Evolutionary conservation across 2,113 vertebrate species (phyloP).

Genomic region (Potamarius usumacintae): DNA sequence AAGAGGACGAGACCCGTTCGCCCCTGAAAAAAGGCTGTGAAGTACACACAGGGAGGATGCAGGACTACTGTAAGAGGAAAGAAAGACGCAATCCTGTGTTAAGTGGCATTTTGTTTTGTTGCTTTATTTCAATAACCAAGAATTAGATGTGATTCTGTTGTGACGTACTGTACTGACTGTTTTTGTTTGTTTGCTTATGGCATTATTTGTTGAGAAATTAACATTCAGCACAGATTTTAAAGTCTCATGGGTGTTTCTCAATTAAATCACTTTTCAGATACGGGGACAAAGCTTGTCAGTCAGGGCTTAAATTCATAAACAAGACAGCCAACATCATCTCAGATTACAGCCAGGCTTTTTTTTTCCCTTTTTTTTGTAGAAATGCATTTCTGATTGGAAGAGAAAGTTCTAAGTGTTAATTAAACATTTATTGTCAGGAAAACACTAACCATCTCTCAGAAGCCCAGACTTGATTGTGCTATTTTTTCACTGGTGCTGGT

Average conservation of each 20-base stretch:
- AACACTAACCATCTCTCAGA: constrained; percentile 33
- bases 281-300: constrained; percentile 8
- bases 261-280: constrained; percentile 7
- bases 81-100: constrained; percentile 21
- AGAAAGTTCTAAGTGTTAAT: constrained; percentile 11
- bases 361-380: no score
- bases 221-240: constrained; percentile 16
- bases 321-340: background rate
- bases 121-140: constrained; percentile 35
- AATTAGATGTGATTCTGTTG: constrained; percentile 42
- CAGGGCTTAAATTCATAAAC: background rate
- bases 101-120: constrained; percentile 43
- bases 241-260: constrained; percentile 17
- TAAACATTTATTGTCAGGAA: constrained; percentile 36
- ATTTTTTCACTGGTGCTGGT: constrained; percentile 57
- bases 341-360: background rate
- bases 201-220: constrained; percentile 24
- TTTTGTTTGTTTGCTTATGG: constrained; percentile 20
- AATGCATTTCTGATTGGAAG: background rate
- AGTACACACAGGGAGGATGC: constrained; percentile 7
- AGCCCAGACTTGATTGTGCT: constrained; percentile 40
- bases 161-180: constrained; percentile 34
- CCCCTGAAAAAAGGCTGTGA: constrained; percentile 26
- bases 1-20: constrained; percentile 50
- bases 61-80: background rate